Conservation (phyloP, 2,888 invertebrate species). For the Meandrusa payeni region DNA sequence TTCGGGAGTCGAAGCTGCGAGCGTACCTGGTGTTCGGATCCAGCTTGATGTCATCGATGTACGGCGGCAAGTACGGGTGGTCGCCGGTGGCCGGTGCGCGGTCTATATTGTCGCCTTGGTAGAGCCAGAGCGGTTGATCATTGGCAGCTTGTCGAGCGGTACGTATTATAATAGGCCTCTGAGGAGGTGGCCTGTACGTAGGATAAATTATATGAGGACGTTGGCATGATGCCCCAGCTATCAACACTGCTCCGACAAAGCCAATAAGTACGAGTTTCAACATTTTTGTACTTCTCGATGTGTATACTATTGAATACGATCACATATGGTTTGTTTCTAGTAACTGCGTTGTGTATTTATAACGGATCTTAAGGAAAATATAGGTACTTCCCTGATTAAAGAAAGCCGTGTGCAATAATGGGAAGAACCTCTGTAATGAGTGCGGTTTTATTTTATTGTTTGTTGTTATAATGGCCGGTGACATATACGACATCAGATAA, state of each 20-base stretch:
- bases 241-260: slow-evolving; percentile 19
- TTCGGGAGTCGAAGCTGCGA: slow-evolving; percentile 41
- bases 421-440: no score
- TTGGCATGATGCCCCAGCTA: slow-evolving; percentile 35
- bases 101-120: slow-evolving; percentile 32
- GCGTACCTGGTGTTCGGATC: slow-evolving; percentile 37
- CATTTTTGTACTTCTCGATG: no score
- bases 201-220: slow-evolving; percentile 31
- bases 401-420: no score
- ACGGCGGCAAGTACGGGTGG: slow-evolving; percentile 34
- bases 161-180: slow-evolving; percentile 30
- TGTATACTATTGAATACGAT: no score
- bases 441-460: no score
- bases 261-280: neutral
- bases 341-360: no score
- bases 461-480: no score
- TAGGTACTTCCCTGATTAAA: no score
- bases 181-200: slow-evolving; percentile 35
- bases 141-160: slow-evolving; percentile 31
- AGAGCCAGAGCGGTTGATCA: slow-evolving; percentile 34
- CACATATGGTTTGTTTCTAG: no score
- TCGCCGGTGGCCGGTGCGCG: slow-evolving; percentile 37
- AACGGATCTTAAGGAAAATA: no score
- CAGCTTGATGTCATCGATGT: slow-evolving; percentile 38
- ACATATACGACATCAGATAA: no score